These are phyloP conservation scores for Eurosta solidaginis DNA, from an alignment of 1,140 invertebrate genomes.

Conservation along the genomic window DNA sequence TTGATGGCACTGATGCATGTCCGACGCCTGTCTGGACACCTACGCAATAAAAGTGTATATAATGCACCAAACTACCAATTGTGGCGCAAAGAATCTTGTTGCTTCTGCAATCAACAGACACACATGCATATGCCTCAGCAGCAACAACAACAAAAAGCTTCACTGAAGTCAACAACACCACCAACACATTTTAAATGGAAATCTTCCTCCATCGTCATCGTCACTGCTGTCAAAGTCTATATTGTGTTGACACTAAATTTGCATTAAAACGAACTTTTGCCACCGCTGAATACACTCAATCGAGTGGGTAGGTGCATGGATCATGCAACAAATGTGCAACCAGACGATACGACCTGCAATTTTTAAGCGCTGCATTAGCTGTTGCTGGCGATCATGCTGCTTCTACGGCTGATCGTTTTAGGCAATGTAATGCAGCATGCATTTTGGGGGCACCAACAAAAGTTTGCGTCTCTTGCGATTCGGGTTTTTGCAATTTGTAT, in stretches of 20 bases:
- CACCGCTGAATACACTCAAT: neutral
- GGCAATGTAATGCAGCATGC: neutral
- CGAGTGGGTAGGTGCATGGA: neutral
- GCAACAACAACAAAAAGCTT: neutral
- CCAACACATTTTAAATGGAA: neutral
- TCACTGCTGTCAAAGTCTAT: conserved; percentile 12
- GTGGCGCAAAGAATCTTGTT: too few relatives aligned
- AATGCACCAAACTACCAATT: neutral
- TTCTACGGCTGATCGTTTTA: neutral
- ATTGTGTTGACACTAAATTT: conserved; percentile 25
- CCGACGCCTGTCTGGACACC: conserved; percentile 26
- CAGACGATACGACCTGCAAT: neutral
- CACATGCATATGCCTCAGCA: neutral
- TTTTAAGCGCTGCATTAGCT: neutral
- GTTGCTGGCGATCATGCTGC: neutral
- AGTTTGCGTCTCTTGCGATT: too few relatives aligned
- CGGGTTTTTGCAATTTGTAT: too few relatives aligned
- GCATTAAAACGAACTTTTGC: conserved; percentile 23
- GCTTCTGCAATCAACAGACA: neutral
- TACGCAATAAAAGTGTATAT: conserved; percentile 4
- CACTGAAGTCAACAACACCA: neutral
- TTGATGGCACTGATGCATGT: conserved; percentile 20
- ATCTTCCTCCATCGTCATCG: neutral
- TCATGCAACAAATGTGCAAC: too few relatives aligned
- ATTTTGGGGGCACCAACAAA: too few relatives aligned